Base-by-base conservation (phyloP, 2,113 vertebrate genomes). In the Neogale vison region DNA sequence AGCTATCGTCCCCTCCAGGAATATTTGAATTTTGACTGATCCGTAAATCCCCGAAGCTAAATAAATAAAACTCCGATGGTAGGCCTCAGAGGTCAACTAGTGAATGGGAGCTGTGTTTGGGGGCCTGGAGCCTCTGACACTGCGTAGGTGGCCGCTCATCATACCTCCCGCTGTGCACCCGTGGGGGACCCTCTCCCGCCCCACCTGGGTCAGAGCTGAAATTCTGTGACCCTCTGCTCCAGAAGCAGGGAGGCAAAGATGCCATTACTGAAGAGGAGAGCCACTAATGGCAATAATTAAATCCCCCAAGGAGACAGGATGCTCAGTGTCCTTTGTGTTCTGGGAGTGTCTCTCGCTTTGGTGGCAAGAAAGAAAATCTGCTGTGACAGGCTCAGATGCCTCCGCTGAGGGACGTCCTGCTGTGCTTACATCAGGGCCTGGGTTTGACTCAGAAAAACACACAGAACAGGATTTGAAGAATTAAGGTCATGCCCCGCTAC, bases 261-360 rank as follows among this genome's bases (percentile, higher is more conserved):
- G 67, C 26, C 24, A 9, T 24, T 14, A 24, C 34, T 34, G 14
- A 93, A 80, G 50, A 85, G 55, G 39, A 81, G 34, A 91, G 55
- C 42, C 52, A 79, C 77, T 94, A 77, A 95, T 84, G 90, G 50
- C 34, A 13, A 77, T 96, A 90, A 96, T 93, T 95, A 90, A 97
- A 88, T 71, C 45, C 65, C 65, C 50, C 65, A 72, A 88, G 55
- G 82, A 95, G 67, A 76, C 34, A 67, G 79, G 34, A 39, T 79
- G 71, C 26, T 67, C 50, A 17, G 52, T 20, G 5, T 80, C 93
- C 77, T 94, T 95, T 94, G 95, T 94, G 63, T 93, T 90, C 50
- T 2, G 10, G 65, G 63, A 88, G 87, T 67, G 31, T 72, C 80
- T 87, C 63, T 96, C 21, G 85, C 71, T 72, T 86, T 52, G 36